Evolutionary conservation across 2,797 vertebrate species (phyloP), one percentile per base, ranked within the genome.

Genomic region (Todus mexicanus): DNA sequence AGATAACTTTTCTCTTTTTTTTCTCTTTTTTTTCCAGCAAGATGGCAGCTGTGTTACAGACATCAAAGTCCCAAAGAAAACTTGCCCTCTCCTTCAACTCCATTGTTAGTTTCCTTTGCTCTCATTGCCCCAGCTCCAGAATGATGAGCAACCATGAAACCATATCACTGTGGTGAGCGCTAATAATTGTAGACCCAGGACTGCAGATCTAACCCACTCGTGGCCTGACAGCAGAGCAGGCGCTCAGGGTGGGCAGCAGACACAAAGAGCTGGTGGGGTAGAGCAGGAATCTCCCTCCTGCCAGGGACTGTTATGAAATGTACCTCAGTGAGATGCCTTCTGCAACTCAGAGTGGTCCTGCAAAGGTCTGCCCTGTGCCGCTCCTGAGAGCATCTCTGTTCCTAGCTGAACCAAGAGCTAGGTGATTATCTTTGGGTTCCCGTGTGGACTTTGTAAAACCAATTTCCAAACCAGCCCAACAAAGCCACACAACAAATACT

Each of bases 131-230:
- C 17, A 26, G 38, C 19, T 38, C 51, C 23, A 61, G 59, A 84
- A 72, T 18, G 72, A 57, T 61, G 59, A 61, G 25, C 3, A 15
- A 26, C 27, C 12, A 4, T 5, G 15, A 48, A 70, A 50, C 19
- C 0, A 0, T 35, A 40, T 48, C 71, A 17, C 43, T 84, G 40
- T 3, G 1, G 21, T 16, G 53, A 68, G 21, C 5, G 6, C 33
- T 65, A 13, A 23, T 3, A 35, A 15, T 3, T 77, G 73, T 19
- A 64, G 53, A 59, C 2, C n/a, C 42, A 83, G 54, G 53, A 59
- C 0, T 74, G 26, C 38, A 14, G 17, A 17, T 33, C 7, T 64
- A 53, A 80, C 22, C 75, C 6, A 3, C 1, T 1, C 8, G 2
- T 38, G 82, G 70, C 51, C 53, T 74, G 66, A 57, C 57, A 71